Evolutionary conservation across 1,140 invertebrate species (phyloP).

Genomic region (Rhopalosiphum maidis): DNA sequence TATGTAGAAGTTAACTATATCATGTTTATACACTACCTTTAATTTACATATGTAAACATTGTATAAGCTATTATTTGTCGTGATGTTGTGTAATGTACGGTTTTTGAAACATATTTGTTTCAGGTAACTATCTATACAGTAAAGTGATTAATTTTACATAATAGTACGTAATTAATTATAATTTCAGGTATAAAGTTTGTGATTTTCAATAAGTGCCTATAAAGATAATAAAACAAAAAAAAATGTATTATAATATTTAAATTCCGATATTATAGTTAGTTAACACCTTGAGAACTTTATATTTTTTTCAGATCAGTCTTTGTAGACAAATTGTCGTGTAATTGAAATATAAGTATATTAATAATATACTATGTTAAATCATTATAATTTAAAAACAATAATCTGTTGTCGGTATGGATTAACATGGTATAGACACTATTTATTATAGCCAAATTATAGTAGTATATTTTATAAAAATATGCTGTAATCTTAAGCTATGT

Average conservation of each 20-base stretch:
- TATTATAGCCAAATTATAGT: too few species aligned
- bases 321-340: too few species aligned
- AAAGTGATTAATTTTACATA: not conserved
- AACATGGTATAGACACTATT: too few species aligned
- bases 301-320: too few species aligned
- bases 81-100: not conserved
- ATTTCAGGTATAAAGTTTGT: not conserved
- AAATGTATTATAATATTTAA: not conserved
- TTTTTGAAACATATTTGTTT: too few species aligned
- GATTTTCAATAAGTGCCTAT: not conserved
- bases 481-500: too few species aligned
- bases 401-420: too few species aligned
- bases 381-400: too few species aligned
- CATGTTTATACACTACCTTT: not conserved
- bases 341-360: too few species aligned
- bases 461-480: too few species aligned
- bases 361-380: too few species aligned
- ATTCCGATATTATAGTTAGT: not conserved
- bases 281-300: too few species aligned
- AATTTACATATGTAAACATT: not conserved
- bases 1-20: not conserved
- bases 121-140: not conserved
- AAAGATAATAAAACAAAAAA: not conserved
- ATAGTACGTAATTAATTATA: not conserved
- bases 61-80: not conserved